Evolutionary conservation across 2,888 invertebrate species (phyloP), one percentile per base, ranked within the genome.

Genomic region (Epirrita christyi): DNA sequence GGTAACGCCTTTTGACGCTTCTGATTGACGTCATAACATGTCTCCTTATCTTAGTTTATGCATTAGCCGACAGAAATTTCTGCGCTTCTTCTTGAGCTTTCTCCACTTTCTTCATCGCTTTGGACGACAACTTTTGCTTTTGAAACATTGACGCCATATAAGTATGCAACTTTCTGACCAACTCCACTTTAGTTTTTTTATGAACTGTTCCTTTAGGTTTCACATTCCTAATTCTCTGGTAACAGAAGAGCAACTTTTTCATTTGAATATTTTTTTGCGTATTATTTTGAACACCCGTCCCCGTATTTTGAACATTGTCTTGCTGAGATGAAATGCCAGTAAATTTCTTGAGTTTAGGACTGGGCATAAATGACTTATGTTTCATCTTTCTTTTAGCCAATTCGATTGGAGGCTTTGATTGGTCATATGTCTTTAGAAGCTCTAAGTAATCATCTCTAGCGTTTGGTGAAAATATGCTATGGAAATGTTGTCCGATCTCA

Each of bases 401-500:
- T 11, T 66, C 53, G 6, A 60, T 28, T 4, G 59, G 44, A 9
- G 62, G 62, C 61, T 75, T 76, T 2, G 67, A 51, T 10, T 57
- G 55, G 49, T 83, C 78, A 62, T 83, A 90, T 63, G 73, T 81
- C 41, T 78, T 72, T 2, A 91, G 66, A 43, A 91, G 71, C 37
- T 88, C 82, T 0, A 63, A 66, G 65, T 92, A 92, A 65, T 92
- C 91, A 47, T 81, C 67, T 59, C 92, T 78, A 3, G 85, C 85
- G 2, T 71, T 64, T 8, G 93, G 71, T 0, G 93, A 86, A 66
- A 94, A 94, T 67, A 94, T 92, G 44, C 81, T 72, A 46, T 85
- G 85, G 72, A 89, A 93, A 68, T 93, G 93, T 47, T 85, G 73
- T 32, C 89, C 90, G 32, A 94, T 92, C 68, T 93, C 86, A 13